Evolutionary conservation across 1,140 invertebrate genomes (phyloP).

Genomic region (Sycophila sp.): DNA sequence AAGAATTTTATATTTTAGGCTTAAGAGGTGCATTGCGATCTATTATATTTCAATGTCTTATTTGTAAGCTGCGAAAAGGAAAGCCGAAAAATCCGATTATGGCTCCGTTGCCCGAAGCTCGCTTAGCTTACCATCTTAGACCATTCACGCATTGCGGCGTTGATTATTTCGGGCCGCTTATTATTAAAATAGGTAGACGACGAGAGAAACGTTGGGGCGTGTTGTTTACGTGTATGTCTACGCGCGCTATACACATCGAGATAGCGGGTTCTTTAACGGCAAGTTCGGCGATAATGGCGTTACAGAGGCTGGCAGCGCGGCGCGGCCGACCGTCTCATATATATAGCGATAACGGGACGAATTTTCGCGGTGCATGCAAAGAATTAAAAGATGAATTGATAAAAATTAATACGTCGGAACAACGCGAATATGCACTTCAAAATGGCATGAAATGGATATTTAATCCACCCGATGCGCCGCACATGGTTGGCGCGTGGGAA

Average conservation of each 20-base stretch:
- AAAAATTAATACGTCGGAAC: no score
- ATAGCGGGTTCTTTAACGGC: background rate
- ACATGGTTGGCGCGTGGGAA: no score
- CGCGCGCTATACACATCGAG: background rate
- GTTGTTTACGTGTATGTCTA: background rate
- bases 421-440: no score
- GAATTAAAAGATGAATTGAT: no score
- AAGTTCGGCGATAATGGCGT: background rate
- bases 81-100: background rate
- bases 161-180: background rate
- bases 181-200: background rate
- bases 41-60: background rate
- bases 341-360: no score
- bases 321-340: background rate
- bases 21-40: background rate
- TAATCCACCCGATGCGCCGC: background rate
- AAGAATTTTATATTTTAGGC: background rate
- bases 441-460: no score
- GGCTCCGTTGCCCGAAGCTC: background rate
- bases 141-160: background rate
- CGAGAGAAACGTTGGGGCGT: background rate
- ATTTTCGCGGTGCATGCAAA: no score
- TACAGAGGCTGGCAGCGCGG: background rate
- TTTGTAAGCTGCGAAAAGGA: no score
- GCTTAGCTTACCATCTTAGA: background rate